Evolutionary conservation across 2,888 invertebrate species (phyloP).

Genomic region (Trichogramma evanescens): DNA sequence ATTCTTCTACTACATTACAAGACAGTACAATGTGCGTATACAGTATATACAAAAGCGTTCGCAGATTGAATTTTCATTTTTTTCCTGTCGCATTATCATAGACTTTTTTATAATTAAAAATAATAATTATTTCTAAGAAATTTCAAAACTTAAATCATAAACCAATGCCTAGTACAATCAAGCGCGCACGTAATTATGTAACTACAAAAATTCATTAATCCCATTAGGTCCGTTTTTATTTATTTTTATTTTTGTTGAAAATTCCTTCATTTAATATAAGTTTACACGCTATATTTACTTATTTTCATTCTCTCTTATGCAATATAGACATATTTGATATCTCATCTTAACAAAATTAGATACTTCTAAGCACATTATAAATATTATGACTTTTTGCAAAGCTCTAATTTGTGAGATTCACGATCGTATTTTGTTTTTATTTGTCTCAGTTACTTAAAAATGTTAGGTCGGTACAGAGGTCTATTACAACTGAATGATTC

Average conservation of each 20-base stretch:
- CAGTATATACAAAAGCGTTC: conserved; percentile 44
- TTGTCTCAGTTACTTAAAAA: conserved; percentile 13
- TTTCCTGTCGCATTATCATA: conserved; percentile 28
- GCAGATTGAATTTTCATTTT: conserved; percentile 31
- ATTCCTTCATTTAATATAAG: background rate
- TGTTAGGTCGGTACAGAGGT: conserved; percentile 8
- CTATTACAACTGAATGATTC: conserved; percentile 15
- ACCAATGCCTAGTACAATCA: conserved; percentile 33
- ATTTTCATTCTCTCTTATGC: conserved; percentile 8
- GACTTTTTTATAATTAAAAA: conserved; percentile 12
- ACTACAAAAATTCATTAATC: too few relatives aligned
- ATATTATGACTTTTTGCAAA: conserved; percentile 5
- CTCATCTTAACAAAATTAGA: conserved; percentile 16
- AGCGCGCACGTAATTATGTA: conserved; percentile 36
- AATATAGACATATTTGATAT: conserved; percentile 1
- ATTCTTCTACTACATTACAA: conserved; percentile 38
- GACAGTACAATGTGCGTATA: conserved; percentile 43
- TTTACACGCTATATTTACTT: too few relatives aligned
- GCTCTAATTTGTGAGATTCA: conserved; percentile 13
- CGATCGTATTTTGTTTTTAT: conserved; percentile 7
- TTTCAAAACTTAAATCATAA: conserved; percentile 24
- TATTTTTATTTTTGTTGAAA: conserved; percentile 32
- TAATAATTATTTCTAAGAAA: conserved; percentile 28
- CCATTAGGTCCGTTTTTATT: conserved; percentile 34
- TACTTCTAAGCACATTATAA: conserved; percentile 11